Conservation (phyloP, 2,888 invertebrate species). For the Acronicta alni region DNA sequence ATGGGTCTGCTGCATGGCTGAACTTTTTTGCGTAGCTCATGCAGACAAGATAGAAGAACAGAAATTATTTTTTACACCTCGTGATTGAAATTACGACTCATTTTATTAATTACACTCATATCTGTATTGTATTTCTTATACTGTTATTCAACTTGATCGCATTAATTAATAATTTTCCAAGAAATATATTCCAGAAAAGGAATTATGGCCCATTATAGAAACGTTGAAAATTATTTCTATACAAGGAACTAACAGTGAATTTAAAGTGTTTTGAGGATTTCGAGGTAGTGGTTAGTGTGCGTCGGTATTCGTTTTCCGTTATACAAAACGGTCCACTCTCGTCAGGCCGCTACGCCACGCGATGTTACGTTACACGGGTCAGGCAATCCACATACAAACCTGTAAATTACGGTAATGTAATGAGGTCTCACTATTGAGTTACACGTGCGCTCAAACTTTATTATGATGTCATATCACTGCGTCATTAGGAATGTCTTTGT, state of each 20-base stretch:
- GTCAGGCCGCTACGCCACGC: slow-evolving; percentile 40
- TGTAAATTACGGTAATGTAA: slow-evolving; percentile 31
- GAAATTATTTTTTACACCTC: too few species aligned
- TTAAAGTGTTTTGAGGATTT: slow-evolving; percentile 42
- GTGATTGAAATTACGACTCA: too few species aligned
- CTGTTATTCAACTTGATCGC: too few species aligned
- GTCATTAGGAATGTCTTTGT: slow-evolving; percentile 37
- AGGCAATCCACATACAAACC: slow-evolving; percentile 51
- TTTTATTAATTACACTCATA: too few species aligned
- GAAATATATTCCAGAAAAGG: too few species aligned
- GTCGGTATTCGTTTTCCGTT: slow-evolving; percentile 60
- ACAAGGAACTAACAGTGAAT: slow-evolving; percentile 27
- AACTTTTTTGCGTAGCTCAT: too few species aligned
- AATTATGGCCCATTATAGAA: too few species aligned
- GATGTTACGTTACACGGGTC: slow-evolving; percentile 44
- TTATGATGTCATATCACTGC: slow-evolving; percentile 28
- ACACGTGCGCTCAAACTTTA: slow-evolving; percentile 25
- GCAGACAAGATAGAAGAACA: too few species aligned
- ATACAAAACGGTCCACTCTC: slow-evolving; percentile 50
- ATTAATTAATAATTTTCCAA: too few species aligned
- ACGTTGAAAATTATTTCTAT: too few species aligned
- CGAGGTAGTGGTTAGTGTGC: slow-evolving; percentile 25
- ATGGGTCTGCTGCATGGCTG: too few species aligned
- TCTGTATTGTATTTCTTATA: too few species aligned
- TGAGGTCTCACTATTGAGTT: slow-evolving; percentile 20